Evolutionary conservation across 2,113 vertebrate species (phyloP), one percentile per base, ranked within the genome.

Genomic region (Chrysemys picta): DNA sequence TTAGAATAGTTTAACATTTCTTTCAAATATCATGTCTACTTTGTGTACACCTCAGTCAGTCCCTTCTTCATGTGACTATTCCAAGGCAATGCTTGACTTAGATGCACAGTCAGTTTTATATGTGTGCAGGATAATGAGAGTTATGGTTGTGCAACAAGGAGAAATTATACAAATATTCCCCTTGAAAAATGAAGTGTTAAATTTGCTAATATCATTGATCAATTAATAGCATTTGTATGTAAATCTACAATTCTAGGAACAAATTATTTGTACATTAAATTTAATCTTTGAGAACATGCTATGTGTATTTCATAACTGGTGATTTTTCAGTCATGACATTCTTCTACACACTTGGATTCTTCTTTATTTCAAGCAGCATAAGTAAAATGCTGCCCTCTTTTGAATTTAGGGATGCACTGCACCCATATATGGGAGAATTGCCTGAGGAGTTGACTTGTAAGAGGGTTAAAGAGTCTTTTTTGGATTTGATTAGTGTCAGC

Each of bases 341-440:
- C 97, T 95, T 95, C 79, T n/a, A 47, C 90, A 82, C 49, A 0
- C 83, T 84, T 85, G 89, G 91, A 84, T 1, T 42, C 82, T 49
- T 91, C 53, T 16, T 94, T 78, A 90, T 94, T 76, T 11, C n/a
- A 25, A 79, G 93, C 93, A 96, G 97, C 92, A 88, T 97, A 91
- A 96, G 98, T 93, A 96, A 97, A 96, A 97, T 98, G 98, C 98
- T 98, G 98, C 98, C 98, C 98, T 98, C 98, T 98, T 91, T 98
- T 98, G 98, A 98, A 96, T 96, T 85, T 93, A 84, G 82, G 93
- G 90, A 47, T 8, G 62, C 89, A 96, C 88, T 97, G 91, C 98
- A 98, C n/a, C 81, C 95, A 42, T 12, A 54, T 85, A 86, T 10
- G 90, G 53, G 88, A 88, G 22, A 82, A 8, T 8, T 45, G 96